These are phyloP conservation scores for Plectropomus leopardus DNA, from an alignment of 2,113 vertebrate species.

Conservation along the genomic window DNA sequence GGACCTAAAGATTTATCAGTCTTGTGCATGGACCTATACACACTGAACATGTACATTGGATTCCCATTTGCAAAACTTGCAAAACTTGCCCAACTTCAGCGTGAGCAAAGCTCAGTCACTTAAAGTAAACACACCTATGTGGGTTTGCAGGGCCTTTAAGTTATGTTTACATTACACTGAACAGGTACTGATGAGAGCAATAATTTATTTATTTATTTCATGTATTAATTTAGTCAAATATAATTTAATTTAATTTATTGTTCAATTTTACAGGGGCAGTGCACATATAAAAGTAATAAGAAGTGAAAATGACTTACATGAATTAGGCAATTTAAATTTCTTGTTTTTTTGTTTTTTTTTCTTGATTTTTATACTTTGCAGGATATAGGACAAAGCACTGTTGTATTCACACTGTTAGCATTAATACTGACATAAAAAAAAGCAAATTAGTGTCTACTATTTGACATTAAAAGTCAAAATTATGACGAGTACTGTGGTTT, in stretches of 20 bases:
- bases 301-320: no score
- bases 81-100: not conserved
- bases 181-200: not conserved
- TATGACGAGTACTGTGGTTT: constrained; percentile 38
- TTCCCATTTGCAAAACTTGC: not conserved
- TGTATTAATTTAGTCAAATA: no score
- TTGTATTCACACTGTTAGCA: constrained; percentile 9
- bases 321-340: not conserved
- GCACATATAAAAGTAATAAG: no score
- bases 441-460: constrained; percentile 28
- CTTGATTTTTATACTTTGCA: not conserved
- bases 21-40: not conserved
- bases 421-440: constrained; percentile 29
- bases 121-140: not conserved
- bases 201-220: no score
- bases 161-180: not conserved
- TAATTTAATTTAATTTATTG: no score
- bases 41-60: not conserved
- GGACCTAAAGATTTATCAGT: not conserved
- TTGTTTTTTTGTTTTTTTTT: not conserved
- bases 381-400: constrained; percentile 4
- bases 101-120: not conserved
- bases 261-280: no score
- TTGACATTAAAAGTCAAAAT: constrained; percentile 49
- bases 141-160: not conserved